Conservation (phyloP, 2,113 vertebrate genomes). For the Cryptoleucopteryx plumbea region DNA sequence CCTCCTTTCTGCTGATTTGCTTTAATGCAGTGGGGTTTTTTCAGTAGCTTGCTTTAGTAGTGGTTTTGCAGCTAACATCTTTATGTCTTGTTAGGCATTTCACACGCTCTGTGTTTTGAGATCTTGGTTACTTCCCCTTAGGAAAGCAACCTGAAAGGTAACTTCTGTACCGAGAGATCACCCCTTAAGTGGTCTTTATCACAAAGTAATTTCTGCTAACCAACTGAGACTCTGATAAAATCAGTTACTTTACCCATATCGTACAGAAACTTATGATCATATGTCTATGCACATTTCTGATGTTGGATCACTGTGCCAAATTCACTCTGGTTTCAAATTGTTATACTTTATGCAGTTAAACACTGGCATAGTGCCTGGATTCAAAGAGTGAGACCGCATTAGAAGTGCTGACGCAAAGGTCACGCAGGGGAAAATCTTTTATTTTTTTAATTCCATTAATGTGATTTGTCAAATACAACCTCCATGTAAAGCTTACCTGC, state of each 20-base stretch:
- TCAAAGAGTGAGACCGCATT: neutral
- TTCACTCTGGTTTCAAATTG: neutral
- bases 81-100: neutral
- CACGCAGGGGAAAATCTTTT: neutral
- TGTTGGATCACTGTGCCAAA: neutral
- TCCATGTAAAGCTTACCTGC: conserved; percentile 80
- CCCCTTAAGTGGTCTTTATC: neutral
- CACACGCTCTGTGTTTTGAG: neutral
- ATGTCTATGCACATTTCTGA: neutral
- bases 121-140: neutral
- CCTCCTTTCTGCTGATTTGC: neutral
- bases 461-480: neutral
- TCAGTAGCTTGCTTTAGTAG: neutral
- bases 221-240: neutral
- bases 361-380: neutral
- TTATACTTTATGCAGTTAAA: neutral
- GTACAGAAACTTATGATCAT: neutral
- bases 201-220: neutral
- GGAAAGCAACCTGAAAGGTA: neutral
- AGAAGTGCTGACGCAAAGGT: neutral
- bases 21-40: neutral
- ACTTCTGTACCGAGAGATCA: neutral
- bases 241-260: neutral
- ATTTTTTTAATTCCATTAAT: neutral
- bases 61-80: neutral